A percentile compares a stretch with the other conserved stretches of the same genome.
Conservation (phyloP, 2,113 vertebrate genomes). For the Amazona vittata region DNA sequence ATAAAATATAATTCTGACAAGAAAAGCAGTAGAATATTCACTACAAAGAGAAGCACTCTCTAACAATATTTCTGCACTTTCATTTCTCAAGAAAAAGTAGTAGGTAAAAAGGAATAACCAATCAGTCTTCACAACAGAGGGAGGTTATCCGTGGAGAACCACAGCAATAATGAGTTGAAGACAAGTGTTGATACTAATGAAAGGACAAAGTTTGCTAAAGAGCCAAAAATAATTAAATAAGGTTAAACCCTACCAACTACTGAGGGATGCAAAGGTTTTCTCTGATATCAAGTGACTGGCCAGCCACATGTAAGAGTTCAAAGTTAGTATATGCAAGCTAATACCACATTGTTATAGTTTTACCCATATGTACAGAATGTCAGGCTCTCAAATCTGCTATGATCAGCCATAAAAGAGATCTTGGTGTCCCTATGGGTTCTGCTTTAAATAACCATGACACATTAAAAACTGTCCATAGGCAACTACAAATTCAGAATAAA, state of each 20-base stretch:
- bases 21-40: neutral
- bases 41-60: neutral
- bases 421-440: neutral
- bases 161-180: neutral
- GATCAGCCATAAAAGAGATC: neutral
- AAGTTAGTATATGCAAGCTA: neutral
- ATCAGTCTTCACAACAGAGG: neutral
- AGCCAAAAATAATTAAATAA: neutral
- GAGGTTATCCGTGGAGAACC: neutral
- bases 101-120: neutral
- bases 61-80: neutral
- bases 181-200: fast-evolving
- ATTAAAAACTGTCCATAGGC: neutral
- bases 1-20: neutral
- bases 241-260: neutral
- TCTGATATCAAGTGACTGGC: neutral
- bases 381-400: neutral
- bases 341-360: neutral
- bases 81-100: neutral
- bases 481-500: neutral
- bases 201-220: neutral
- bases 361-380: neutral
- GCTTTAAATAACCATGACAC: neutral
- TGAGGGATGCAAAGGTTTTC: neutral
- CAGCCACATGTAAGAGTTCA: neutral